Evolutionary conservation across 2,797 vertebrate genomes (phyloP), one percentile per base, ranked within the genome.

Genomic region (Melanotaenia boesemani): DNA sequence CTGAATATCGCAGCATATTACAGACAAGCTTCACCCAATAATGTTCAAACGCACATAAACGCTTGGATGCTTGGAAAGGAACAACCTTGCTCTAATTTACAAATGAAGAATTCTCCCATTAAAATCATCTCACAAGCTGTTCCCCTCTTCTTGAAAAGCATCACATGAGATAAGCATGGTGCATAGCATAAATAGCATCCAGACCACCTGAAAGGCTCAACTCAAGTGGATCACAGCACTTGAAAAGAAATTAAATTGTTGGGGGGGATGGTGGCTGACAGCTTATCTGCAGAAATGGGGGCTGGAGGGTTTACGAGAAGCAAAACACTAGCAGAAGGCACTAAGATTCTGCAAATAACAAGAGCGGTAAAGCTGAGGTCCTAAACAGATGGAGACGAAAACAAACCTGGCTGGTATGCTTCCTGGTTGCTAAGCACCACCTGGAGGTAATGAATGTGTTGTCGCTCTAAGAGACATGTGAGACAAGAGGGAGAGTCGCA

Each of bases 331-430:
- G 87, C 83, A 88, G 84, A 80, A 72, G 83, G 75, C 7, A 44
- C 67, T 81, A 86, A 86, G 79, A 86, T 79, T 89, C 76, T 65
- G 67, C 77, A 89, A 90, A 90, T 86, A 90, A 88, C 72, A 75
- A 79, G 82, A 91, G 68, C 3, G 34, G 62, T 61, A 79, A 87
- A 83, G 76, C 79, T 75, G 67, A 72, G 76, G 76, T 83, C 86
- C 78, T 72, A 58, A 76, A 71, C 91, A 94, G 93, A 95, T 88
- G 91, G 92, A 87, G 76, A 88, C 68, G 83, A 86, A 90, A 93
- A 92, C 79, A 83, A 92, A 86, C 79, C 80, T 84, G 75, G 76
- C 84, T 82, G 89, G 70, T 85, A 86, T 86, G 89, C 92, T 89
- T 92, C 81, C 84, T 88, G 82, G 83, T 88, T 92, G 77, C 88